phyloP scores from a whole-genome alignment of 1,140 invertebrate genomes.

The Leptinotarsa defecta region DNA sequence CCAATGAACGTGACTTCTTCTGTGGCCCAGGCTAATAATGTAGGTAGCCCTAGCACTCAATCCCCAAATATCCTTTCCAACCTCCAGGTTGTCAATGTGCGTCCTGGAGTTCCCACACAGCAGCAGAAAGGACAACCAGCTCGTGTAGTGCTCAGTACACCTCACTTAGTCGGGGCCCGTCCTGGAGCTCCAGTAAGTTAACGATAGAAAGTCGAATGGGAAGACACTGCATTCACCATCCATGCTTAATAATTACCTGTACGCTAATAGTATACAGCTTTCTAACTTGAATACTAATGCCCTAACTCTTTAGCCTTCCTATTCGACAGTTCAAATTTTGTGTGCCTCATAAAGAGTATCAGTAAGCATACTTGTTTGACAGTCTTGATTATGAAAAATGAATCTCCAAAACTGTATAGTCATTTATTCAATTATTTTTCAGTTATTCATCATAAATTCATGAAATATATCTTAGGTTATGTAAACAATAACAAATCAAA shows the following conservation, averaged over 20 bases:
- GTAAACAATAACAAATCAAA: neutral
- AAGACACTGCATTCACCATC: constrained; percentile 30
- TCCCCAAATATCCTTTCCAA: constrained; percentile 66
- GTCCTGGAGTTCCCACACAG: constrained; percentile 68
- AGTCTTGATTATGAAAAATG: neutral
- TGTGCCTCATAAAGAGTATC: constrained; percentile 22
- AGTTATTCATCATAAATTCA: neutral
- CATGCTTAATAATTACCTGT: neutral
- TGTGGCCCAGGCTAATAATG: constrained; percentile 54
- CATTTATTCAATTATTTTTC: neutral
- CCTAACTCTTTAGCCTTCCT: constrained; percentile 24
- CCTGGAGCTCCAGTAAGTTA: constrained; percentile 77
- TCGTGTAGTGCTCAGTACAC: constrained; percentile 77
- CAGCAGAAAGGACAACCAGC: constrained; percentile 73
- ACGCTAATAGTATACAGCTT: constrained; percentile 21
- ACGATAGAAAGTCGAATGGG: constrained; percentile 38
- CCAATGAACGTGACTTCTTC: constrained; percentile 67
- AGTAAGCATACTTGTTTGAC: constrained; percentile 17
- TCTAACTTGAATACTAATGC: constrained; percentile 13
- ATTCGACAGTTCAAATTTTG: constrained; percentile 25
- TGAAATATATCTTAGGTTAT: neutral
- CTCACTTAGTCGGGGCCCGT: constrained; percentile 79
- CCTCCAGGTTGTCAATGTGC: constrained; percentile 85
- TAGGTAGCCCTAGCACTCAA: constrained; percentile 56
- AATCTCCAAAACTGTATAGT: neutral